A percentile compares a stretch with the other conserved stretches of the same genome.
phyloP scores from a whole-genome alignment of 1,140 invertebrate species.

The Muscidifurax raptorellus region DNA sequence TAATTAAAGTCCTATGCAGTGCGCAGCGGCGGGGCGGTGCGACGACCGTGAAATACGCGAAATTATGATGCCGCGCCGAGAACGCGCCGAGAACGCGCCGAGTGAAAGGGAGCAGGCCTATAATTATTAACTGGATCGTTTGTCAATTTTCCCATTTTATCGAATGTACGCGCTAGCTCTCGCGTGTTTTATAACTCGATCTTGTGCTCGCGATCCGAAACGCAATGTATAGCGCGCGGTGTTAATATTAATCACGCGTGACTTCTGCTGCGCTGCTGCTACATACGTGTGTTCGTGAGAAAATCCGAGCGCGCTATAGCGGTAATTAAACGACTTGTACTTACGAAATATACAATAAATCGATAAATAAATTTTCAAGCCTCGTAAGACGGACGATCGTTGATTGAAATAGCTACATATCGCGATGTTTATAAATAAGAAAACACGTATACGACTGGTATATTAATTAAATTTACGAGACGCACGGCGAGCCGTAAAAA shows the following conservation, averaged over 20 bases:
- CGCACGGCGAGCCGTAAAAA: background rate
- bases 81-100: too few species aligned
- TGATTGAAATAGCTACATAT: background rate
- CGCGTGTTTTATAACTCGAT: background rate
- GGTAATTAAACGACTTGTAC: background rate
- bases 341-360: background rate
- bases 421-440: too few species aligned
- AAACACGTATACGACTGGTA: too few species aligned
- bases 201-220: too few species aligned
- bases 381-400: too few species aligned
- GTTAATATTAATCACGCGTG: background rate
- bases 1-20: background rate
- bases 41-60: slow-evolving; percentile 39
- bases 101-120: slow-evolving; percentile 26
- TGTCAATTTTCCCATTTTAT: slow-evolving; percentile 31
- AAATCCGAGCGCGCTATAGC: background rate
- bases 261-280: background rate
- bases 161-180: background rate
- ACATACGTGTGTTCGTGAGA: background rate
- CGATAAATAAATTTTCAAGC: too few species aligned
- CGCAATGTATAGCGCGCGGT: too few species aligned
- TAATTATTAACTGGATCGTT: slow-evolving; percentile 30
- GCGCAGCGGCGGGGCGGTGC: background rate
- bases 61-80: background rate
- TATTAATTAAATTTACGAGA: too few species aligned